Base-by-base conservation (phyloP, 2,888 invertebrate species). In the Synergus laeviventris region DNA sequence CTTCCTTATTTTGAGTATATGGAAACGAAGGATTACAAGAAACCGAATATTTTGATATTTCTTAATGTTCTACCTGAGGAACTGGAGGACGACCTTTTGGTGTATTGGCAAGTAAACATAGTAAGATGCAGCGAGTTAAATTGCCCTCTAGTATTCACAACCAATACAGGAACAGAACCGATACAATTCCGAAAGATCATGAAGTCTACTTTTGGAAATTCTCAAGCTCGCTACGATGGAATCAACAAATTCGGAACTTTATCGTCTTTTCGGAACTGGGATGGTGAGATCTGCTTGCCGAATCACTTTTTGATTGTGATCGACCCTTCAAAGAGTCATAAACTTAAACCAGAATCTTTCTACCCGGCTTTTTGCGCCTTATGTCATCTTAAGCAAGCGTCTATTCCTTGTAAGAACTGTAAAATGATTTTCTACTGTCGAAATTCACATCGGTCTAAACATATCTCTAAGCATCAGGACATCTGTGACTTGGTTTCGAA, bases 11-110 rank as follows among this genome's bases (percentile, higher is more conserved):
- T 83, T 1, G 82, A 86, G n/a, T 89, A 86, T 64, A 70, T 78
- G 0, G 14, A 73, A 3, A 82, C 75, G n/a, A 21, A 80, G 45
- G 14, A 45, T 8, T 89, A 85, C 45, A 21, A 75, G 0, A 84
- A 83, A 74, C 87, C 89, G 5, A 80, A 89, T 78, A 77, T 87
- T 21, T 76, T 87, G n/a, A 74, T 87, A n/a, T 49, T 49, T 49
- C 45, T n/a, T 7, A 49, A 49, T n/a, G 45, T 49, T n/a, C 5
- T n/a, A 8, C n/a, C n/a, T 8, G 49, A 49, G n/a, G n/a, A n/a
- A 2, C 16, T n/a, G 8, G 49, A n/a, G 16, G 2, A n/a, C n/a
- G n/a, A 49, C 1, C 1, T n/a, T 49, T 1, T 49, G 7, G n/a
- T 49, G 2, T 1, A 7, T n/a, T 49, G 45, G 45, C 45, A 49